Evolutionary conservation across 2,888 invertebrate genomes (phyloP).

Genomic region (Bellardia pandia): DNA sequence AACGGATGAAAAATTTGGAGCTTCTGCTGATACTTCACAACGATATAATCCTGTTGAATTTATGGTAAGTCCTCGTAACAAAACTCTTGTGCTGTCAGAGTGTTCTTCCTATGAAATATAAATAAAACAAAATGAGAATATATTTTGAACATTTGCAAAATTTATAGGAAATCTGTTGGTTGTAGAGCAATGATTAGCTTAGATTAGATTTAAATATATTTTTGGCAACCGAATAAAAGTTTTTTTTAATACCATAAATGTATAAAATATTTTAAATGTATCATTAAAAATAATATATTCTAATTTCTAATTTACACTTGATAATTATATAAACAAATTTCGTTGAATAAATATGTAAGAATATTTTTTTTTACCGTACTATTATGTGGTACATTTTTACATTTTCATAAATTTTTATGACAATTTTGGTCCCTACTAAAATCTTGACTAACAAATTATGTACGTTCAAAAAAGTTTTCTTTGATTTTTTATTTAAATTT

Average conservation of each 20-base stretch:
- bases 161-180: no score
- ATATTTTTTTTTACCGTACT: no score
- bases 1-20: constrained; percentile 90
- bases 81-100: constrained; percentile 88
- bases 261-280: no score
- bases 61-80: constrained; percentile 88
- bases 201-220: no score
- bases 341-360: no score
- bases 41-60: constrained; percentile 90
- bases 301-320: no score
- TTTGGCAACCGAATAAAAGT: no score
- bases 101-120: constrained; percentile 86
- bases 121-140: not conserved
- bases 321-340: no score
- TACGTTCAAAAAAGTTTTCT: not conserved
- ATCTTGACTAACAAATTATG: not conserved
- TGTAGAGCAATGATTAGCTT: no score
- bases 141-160: no score
- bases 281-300: no score
- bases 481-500: not conserved
- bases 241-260: no score
- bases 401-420: not conserved
- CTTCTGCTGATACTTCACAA: constrained; percentile 92
- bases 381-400: not conserved
- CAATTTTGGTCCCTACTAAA: not conserved